phyloP scores from a whole-genome alignment of 2,888 invertebrate genomes.

The Drosophila yooni region DNA sequence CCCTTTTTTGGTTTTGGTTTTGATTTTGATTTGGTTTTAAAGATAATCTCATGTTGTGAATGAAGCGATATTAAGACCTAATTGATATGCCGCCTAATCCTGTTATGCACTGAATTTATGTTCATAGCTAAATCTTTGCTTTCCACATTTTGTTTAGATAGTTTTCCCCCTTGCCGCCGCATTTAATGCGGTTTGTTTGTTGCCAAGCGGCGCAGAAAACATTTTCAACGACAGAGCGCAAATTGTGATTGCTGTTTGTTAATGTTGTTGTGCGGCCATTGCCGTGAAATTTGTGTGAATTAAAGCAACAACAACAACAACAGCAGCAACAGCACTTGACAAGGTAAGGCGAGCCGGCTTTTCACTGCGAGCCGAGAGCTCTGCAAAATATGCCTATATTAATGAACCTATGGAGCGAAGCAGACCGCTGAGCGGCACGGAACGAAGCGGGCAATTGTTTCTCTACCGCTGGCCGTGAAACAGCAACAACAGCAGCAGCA shows the following conservation, averaged over 20 bases:
- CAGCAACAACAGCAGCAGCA: slow-evolving; percentile 16
- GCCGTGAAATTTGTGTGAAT: slow-evolving; percentile 79
- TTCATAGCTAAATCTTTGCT: neutral
- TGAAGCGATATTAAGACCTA: neutral
- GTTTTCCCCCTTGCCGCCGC: slow-evolving; percentile 27
- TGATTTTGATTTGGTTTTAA: neutral
- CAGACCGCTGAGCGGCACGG: neutral
- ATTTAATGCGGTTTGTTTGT: slow-evolving; percentile 45
- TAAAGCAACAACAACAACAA: slow-evolving; percentile 50
- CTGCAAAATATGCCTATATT: slow-evolving; percentile 74
- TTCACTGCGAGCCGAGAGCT: slow-evolving; percentile 61
- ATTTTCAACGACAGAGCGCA: slow-evolving; percentile 59
- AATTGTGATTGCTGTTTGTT: slow-evolving; percentile 51
- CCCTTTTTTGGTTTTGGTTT: neutral
- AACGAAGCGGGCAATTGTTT: slow-evolving; percentile 10
- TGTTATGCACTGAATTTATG: neutral
- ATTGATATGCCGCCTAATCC: neutral
- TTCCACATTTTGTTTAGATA: slow-evolving; percentile 35
- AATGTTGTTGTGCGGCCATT: slow-evolving; percentile 55
- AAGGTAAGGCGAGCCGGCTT: slow-evolving; percentile 65
- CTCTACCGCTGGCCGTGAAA: slow-evolving; percentile 68
- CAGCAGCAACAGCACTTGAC: slow-evolving; percentile 56
- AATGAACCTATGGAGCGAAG: slow-evolving; percentile 15
- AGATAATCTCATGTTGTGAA: neutral
- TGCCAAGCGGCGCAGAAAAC: slow-evolving; percentile 65